phyloP scores from a whole-genome alignment of 2,888 invertebrate genomes.

The Hyppa rectilinea region DNA sequence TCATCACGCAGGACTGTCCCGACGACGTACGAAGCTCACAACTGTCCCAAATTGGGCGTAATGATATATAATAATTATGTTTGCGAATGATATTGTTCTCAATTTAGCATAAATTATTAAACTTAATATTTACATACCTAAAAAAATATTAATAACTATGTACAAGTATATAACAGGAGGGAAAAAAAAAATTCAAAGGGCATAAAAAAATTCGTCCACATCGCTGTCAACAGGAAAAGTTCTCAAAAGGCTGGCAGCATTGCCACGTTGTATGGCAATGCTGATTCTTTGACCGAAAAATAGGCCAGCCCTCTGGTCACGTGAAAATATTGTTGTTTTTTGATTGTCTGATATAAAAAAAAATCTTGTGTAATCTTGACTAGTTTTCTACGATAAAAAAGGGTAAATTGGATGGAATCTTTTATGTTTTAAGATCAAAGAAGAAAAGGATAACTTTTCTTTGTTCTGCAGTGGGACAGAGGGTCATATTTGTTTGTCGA shows the following conservation, averaged over 20 bases:
- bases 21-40: conserved; percentile 24
- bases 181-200: too few relatives aligned
- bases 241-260: too few relatives aligned
- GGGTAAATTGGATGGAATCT: not conserved
- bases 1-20: conserved; percentile 29
- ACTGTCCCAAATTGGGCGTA: conserved; percentile 47
- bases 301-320: too few relatives aligned
- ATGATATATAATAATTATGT: conserved; percentile 35
- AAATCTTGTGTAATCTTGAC: not conserved
- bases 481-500: not conserved
- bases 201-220: too few relatives aligned
- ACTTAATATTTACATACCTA: too few relatives aligned
- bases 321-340: not conserved
- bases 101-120: too few relatives aligned
- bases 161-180: too few relatives aligned
- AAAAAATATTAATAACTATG: too few relatives aligned
- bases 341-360: not conserved
- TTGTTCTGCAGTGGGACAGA: not conserved
- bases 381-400: not conserved
- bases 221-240: too few relatives aligned
- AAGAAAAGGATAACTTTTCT: not conserved
- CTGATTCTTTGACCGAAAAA: too few relatives aligned
- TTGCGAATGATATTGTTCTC: conserved; percentile 13
- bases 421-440: not conserved
- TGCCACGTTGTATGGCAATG: too few relatives aligned